These are phyloP conservation scores for Solenopsis fugax DNA, from an alignment of 1,140 invertebrate genomes.

Conservation along the genomic window DNA sequence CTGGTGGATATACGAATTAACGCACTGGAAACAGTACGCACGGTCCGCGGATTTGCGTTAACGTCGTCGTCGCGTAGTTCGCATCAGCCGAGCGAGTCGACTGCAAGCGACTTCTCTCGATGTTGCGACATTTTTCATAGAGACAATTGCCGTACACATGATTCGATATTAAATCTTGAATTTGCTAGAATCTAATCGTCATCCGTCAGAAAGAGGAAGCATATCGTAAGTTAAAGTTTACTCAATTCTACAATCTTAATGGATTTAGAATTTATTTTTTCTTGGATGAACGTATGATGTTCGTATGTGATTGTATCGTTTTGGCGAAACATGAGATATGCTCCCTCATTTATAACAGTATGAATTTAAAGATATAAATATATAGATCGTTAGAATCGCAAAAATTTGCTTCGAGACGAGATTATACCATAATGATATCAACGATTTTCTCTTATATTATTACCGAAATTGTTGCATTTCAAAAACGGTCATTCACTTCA, in stretches of 20 bases:
- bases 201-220: not conserved
- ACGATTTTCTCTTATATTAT: not conserved
- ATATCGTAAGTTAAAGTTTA: not conserved
- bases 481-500: not conserved
- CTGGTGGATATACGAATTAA: conserved; percentile 69
- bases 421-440: no score
- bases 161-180: conserved; percentile 16
- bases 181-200: not conserved
- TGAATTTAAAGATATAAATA: not conserved
- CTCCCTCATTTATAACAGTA: not conserved
- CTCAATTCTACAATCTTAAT: not conserved
- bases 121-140: conserved; percentile 32
- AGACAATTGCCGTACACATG: not conserved
- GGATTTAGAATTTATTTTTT: not conserved
- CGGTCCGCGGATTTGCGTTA: conserved; percentile 59
- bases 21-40: conserved; percentile 66
- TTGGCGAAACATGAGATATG: not conserved
- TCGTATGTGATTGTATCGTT: not conserved
- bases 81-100: conserved; percentile 39
- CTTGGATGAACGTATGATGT: not conserved
- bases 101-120: conserved; percentile 29
- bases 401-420: no score
- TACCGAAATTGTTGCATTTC: not conserved
- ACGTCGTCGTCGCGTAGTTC: conserved; percentile 52
- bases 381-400: not conserved